Base-by-base conservation (phyloP, 2,888 invertebrate genomes). In the Eristalinus aeneus region DNA sequence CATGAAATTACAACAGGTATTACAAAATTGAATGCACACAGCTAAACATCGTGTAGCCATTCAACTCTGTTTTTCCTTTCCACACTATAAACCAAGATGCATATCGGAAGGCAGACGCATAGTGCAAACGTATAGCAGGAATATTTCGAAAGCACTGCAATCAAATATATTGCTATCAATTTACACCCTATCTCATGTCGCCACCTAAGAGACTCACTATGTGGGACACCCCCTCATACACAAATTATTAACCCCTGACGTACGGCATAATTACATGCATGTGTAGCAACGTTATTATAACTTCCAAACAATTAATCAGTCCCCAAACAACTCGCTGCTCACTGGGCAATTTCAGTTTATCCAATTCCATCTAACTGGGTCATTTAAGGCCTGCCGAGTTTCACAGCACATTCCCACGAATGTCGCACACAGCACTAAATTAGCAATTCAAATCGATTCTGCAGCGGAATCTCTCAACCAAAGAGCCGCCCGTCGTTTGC, bases 381-480 rank as follows among this genome's bases (percentile, higher is more conserved):
- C 61, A 77, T 69, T 63, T 69, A 68, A 63, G 31, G 31, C 16
- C 31, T 16, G 20, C 53, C 65, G 56, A 39, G 12, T 11, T 34
- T 11, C 53, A 10, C 12, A 20, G n/a, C 60, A 58, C 46, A 73
- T 69, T 67, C 39, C 22, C 74, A 64, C 68, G 68, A n/a, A 64
- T 56, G 54, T 63, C 53, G 46, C 73, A 22, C 63, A 22, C 53
- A 12, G 63, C 34, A 65, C 34, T 2, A 63, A 80, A 85, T 85
- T 80, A 85, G 80, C 80, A 85, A 85, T 85, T 85, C 85, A 85
- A 85, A 85, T 85, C 64, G 80, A 72, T 64, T 63, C 53, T 39
- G 12, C 68, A 71, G 71, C 63, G 63, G 65, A 75, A 68, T 69
- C 54, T 71, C 23, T 54, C 69, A 58, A 9, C 39, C n/a, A n/a